Percentiles rank a stretch among this genome's conserved stretches.
phyloP scores from a whole-genome alignment of 1,140 invertebrate species.

The Anoplolepis gracilipes region DNA sequence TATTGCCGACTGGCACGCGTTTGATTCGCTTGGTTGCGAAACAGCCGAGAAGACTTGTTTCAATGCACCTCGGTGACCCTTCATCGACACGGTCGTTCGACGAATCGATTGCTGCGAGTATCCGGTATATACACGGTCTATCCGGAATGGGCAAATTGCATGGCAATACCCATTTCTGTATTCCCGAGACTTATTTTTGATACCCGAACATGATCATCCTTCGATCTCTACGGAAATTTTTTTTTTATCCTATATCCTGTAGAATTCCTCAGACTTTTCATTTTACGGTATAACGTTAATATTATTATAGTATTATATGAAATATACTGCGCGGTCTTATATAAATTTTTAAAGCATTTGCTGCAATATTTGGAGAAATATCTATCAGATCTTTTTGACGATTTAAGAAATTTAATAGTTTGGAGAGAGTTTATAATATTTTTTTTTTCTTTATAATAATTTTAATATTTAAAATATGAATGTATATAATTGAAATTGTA shows the following conservation, averaged over 20 bases:
- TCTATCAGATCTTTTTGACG: background rate
- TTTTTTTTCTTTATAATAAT: background rate
- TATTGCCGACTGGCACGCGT: constrained; percentile 69
- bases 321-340: background rate
- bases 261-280: constrained; percentile 4
- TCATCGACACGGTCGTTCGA: constrained; percentile 72
- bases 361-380: background rate
- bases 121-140: constrained; percentile 61
- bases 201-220: constrained; percentile 14
- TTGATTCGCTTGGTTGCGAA: constrained; percentile 73
- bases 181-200: constrained; percentile 57
- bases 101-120: constrained; percentile 74
- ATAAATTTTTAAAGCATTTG: background rate
- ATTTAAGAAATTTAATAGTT: background rate
- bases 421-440: no score
- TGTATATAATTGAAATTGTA: background rate
- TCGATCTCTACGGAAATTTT: background rate
- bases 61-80: constrained; percentile 70
- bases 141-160: constrained; percentile 59
- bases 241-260: background rate
- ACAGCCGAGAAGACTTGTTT: constrained; percentile 64
- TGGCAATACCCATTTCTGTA: constrained; percentile 46
- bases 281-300: background rate
- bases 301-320: background rate
- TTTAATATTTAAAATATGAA: background rate